phyloP scores from a whole-genome alignment of 2,797 vertebrate genomes.

The Catostomus latipinnis region DNA sequence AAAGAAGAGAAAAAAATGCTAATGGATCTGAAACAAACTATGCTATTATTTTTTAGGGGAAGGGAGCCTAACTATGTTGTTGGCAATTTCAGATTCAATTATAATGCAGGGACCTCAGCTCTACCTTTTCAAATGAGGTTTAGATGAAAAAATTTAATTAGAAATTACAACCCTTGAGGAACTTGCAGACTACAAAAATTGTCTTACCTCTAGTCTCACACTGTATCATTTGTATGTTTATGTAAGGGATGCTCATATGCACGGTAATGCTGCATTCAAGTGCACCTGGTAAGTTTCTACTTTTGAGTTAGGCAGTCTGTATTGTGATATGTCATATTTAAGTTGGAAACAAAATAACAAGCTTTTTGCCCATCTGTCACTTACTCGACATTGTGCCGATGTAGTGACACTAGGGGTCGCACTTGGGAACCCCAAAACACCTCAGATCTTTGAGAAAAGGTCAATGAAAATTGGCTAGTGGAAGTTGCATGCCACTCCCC shows the following conservation, averaged over 20 bases:
- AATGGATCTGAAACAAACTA: slow-evolving; percentile 84
- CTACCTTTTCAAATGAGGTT: slow-evolving; percentile 79
- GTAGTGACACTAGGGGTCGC: too few species aligned
- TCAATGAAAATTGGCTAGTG: too few species aligned
- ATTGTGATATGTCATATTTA: too few species aligned
- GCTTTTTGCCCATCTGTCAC: too few species aligned
- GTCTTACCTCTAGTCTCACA: slow-evolving; percentile 16
- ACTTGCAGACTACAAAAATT: slow-evolving; percentile 39
- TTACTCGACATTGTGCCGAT: too few species aligned
- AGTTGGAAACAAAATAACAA: too few species aligned
- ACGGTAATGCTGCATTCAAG: not conserved
- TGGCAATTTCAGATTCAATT: slow-evolving; percentile 79
- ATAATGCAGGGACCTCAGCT: slow-evolving; percentile 70
- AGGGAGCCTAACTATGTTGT: slow-evolving; percentile 68
- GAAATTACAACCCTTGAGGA: slow-evolving; percentile 75
- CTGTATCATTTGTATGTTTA: slow-evolving; percentile 27
- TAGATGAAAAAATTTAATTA: slow-evolving; percentile 81
- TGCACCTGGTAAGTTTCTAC: slow-evolving; percentile 10
- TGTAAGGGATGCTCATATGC: slow-evolving; percentile 16
- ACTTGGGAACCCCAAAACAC: too few species aligned
- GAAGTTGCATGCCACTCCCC: too few species aligned
- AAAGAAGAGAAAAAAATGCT: slow-evolving; percentile 67
- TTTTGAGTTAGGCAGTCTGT: not conserved
- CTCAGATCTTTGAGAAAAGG: too few species aligned
- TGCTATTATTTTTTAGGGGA: slow-evolving; percentile 77